Evolutionary conservation across 2,797 vertebrate species (phyloP).

Genomic region (Neosilurus mollespiculum): DNA sequence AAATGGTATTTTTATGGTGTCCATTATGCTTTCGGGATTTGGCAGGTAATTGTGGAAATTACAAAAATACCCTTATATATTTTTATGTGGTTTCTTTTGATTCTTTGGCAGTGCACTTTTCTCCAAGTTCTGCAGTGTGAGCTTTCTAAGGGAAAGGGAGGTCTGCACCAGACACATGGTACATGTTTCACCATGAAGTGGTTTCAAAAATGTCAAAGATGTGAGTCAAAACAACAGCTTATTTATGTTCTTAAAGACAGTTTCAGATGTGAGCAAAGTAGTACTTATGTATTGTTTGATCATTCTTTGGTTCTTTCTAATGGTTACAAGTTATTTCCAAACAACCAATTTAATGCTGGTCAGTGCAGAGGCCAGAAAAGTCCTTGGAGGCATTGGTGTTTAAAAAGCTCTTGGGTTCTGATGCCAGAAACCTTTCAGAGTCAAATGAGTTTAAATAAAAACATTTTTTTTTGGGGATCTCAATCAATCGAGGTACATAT

Average conservation of each 20-base stretch:
- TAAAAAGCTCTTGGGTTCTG: slow-evolving; percentile 39
- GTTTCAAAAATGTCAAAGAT: slow-evolving; percentile 32
- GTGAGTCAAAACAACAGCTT: slow-evolving; percentile 47
- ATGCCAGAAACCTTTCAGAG: slow-evolving; percentile 26
- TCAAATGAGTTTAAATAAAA: slow-evolving; percentile 25
- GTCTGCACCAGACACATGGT: slow-evolving; percentile 4
- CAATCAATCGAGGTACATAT: slow-evolving; percentile 14
- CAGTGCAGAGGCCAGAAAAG: slow-evolving; percentile 29
- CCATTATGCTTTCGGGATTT: slow-evolving; percentile 44
- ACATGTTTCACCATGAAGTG: slow-evolving; percentile 23
- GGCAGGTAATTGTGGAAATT: slow-evolving; percentile 49
- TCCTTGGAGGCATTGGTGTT: slow-evolving; percentile 33
- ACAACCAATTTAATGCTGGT: slow-evolving; percentile 41
- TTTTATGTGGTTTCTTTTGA: slow-evolving; percentile 38
- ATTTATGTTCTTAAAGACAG: slow-evolving; percentile 36
- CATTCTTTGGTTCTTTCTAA: slow-evolving; percentile 35
- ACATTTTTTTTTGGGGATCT: slow-evolving; percentile 2
- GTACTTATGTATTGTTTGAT: slow-evolving; percentile 43
- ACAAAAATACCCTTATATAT: slow-evolving; percentile 33
- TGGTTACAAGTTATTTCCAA: slow-evolving; percentile 47
- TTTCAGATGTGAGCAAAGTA: slow-evolving; percentile 29
- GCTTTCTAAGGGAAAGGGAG: neutral
- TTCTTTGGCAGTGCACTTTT: slow-evolving; percentile 25
- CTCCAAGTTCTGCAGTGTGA: slow-evolving; percentile 27
- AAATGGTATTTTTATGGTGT: slow-evolving; percentile 34